A percentile compares a stretch with the other conserved stretches of the same genome.
These are phyloP conservation scores for Drosophila pruinosa DNA, from an alignment of 1,140 invertebrate genomes.

Conservation along the genomic window DNA sequence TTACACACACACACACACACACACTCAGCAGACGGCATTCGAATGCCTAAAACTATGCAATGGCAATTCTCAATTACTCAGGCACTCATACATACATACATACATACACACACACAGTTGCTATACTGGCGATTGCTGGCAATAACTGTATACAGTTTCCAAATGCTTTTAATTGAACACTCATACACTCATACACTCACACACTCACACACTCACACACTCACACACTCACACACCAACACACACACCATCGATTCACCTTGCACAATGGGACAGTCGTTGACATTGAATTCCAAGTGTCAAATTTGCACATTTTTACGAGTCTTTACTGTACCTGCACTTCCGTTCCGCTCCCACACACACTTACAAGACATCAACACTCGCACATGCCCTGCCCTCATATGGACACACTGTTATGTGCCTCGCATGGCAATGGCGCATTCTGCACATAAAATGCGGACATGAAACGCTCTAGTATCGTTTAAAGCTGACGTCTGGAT, in stretches of 20 bases:
- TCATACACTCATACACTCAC: neutral
- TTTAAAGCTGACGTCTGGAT: neutral
- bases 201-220: neutral
- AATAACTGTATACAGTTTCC: constrained; percentile 11
- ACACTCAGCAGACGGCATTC: neutral
- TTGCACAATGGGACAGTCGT: constrained; percentile 30
- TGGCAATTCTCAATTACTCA: neutral
- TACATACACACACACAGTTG: neutral
- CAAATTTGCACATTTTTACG: constrained; percentile 64
- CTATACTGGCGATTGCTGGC: neutral
- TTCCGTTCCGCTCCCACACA: constrained; percentile 39
- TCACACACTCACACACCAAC: neutral
- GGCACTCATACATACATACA: neutral
- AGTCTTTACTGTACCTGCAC: constrained; percentile 67
- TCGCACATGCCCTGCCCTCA: neutral
- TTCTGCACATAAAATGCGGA: constrained; percentile 24
- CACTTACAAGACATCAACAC: neutral
- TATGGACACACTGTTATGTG: constrained; percentile 30
- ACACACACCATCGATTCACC: constrained; percentile 47
- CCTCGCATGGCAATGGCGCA: constrained; percentile 39
- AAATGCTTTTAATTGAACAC: constrained; percentile 61
- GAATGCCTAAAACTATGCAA: constrained; percentile 25
- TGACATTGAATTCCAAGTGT: constrained; percentile 69
- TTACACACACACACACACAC: neutral
- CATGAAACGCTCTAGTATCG: neutral